A percentile compares a stretch with the other conserved stretches of the same genome.
Conservation (phyloP, 2,797 vertebrate genomes). For the Aythya fuligula region DNA sequence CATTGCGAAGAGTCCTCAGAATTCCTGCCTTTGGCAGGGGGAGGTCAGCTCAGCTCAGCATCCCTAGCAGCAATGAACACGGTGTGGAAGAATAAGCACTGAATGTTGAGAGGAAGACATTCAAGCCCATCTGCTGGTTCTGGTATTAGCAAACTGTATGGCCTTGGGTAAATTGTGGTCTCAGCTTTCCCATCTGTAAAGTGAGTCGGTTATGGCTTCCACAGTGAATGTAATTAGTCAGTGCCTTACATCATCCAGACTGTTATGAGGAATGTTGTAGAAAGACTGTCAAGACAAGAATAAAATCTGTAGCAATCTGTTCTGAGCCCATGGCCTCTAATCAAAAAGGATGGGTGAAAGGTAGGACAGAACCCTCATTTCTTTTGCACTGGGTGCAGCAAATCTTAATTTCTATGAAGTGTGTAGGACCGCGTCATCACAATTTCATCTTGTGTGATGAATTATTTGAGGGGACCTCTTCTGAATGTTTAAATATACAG, state of each 20-base stretch:
- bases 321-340: neutral
- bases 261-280: neutral
- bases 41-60: neutral
- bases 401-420: neutral
- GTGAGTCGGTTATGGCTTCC: neutral
- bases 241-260: neutral
- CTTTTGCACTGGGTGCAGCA: neutral
- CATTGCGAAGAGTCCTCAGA: neutral
- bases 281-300: neutral
- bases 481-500: neutral
- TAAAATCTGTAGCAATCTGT: neutral
- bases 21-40: neutral
- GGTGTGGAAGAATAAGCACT: neutral
- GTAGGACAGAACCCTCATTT: neutral
- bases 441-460: neutral
- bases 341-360: neutral
- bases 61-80: neutral
- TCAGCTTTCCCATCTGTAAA: neutral
- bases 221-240: neutral
- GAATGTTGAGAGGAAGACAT: neutral
- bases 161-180: neutral
- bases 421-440: rapidly evolving
- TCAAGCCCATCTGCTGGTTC: neutral
- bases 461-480: neutral
- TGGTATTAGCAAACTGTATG: neutral